These are phyloP conservation scores for Copidosoma aretas DNA, from an alignment of 2,888 invertebrate species.

Conservation along the genomic window DNA sequence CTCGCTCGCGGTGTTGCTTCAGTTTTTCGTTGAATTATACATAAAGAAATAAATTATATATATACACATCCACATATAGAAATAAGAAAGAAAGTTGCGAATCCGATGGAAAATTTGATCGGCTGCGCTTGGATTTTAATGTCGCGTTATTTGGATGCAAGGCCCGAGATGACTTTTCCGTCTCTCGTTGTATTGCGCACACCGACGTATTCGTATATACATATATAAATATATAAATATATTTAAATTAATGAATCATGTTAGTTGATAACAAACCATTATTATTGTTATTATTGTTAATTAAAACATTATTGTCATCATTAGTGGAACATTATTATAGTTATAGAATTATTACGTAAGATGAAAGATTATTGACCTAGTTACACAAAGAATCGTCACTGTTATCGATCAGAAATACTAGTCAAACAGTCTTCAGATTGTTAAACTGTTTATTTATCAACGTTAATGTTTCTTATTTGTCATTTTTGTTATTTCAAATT, in stretches of 20 bases:
- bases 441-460: conserved; percentile 36
- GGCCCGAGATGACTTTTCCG: conserved; percentile 15
- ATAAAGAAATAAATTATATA: conserved; percentile 16
- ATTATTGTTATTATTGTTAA: conserved; percentile 25
- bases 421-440: conserved; percentile 30
- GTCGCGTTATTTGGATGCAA: conserved; percentile 19
- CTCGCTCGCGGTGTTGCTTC: conserved; percentile 31
- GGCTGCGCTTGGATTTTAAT: conserved; percentile 33
- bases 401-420: conserved; percentile 33
- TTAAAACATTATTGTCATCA: conserved; percentile 13
- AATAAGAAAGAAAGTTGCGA: conserved; percentile 17
- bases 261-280: conserved; percentile 12
- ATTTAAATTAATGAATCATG: conserved; percentile 12
- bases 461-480: conserved; percentile 35
- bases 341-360: conserved; percentile 1
- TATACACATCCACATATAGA: conserved; percentile 20
- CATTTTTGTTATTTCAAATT: conserved; percentile 35
- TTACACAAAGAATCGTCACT: conserved; percentile 29
- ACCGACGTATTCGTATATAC: conserved; percentile 28
- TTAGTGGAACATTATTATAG: conserved; percentile 39
- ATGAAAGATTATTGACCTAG: conserved; percentile 39
- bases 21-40: conserved; percentile 38
- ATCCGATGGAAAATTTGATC: conserved; percentile 23
- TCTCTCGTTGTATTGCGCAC: conserved; percentile 15
- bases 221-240: conserved; percentile 28